phyloP scores from a whole-genome alignment of 1,140 invertebrate genomes.

The Apis florea region DNA sequence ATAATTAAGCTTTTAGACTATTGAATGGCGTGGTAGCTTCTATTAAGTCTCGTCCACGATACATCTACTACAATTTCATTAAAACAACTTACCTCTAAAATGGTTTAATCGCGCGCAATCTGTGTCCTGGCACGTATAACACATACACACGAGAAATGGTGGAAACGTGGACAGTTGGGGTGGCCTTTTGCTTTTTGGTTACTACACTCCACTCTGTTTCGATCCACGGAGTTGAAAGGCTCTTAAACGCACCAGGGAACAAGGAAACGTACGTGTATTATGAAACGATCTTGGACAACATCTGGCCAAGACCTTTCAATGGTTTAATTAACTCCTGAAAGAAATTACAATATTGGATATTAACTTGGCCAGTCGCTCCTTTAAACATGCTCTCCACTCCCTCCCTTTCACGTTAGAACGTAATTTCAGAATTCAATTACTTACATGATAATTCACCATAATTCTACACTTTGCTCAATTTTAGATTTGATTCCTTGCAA shows the following conservation, averaged over 20 bases:
- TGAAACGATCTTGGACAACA: background rate
- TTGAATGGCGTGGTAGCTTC: background rate
- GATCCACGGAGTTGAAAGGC: background rate
- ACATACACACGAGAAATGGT: background rate
- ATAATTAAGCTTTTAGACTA: background rate
- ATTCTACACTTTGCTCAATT: no score
- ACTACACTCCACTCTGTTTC: no score
- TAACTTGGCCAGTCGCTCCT: background rate
- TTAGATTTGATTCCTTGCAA: no score
- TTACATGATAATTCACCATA: background rate
- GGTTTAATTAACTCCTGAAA: background rate
- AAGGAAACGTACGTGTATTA: background rate
- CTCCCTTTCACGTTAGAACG: background rate
- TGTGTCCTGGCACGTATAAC: no score
- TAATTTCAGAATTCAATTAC: background rate
- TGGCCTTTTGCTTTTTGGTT: background rate
- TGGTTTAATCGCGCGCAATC: slow-evolving; percentile 11
- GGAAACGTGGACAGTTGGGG: background rate
- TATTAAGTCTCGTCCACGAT: background rate
- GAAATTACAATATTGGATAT: background rate
- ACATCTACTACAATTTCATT: slow-evolving; percentile 2
- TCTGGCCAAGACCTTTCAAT: background rate
- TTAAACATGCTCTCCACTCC: background rate
- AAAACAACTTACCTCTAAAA: background rate
- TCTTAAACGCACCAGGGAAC: slow-evolving; percentile 4